Base-by-base conservation (phyloP, 2,113 vertebrate genomes). In the Cyrtonyx montezumae region DNA sequence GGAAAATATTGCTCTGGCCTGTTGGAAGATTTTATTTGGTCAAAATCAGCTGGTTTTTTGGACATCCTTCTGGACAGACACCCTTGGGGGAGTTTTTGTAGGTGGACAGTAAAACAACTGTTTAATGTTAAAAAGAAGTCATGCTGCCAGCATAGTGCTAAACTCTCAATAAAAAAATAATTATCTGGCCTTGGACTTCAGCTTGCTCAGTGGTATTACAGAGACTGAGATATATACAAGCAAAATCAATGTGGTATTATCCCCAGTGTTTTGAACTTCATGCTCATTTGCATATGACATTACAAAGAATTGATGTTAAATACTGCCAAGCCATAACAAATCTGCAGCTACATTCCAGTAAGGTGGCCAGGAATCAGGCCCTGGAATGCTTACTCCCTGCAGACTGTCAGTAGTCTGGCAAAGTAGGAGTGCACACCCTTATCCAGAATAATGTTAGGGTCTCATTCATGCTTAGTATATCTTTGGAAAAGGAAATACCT, bases 401-500 rank as follows among this genome's bases (percentile, higher is more conserved):
- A 75, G 74, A 49, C 16, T 90, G 62, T 36, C 83, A 79, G 58
- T 28, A 48, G 46, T 66, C 73, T 88, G 80, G 62, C 83, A 86
- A 84, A 93, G 78, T 32, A n/a, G 0, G 12, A 86, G 46, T 36
- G 51, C 43, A 70, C 37, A 19, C 37, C 61, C 56, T 80, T 43
- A 32, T 13, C 51, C 73, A 78, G 68, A 90, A 58, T 84, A 80
- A 48, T 26, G 7, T 21, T 56, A 81, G 12, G 53, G 69, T 77
- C 62, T 84, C 40, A 26, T 61, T 93, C 48, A 17, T 68, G 61
- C 75, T 91, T 65, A 74, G 69, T 53, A 87, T 71, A 66, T 66
- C 73, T 93, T 88, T 92, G 80, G 80, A 87, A 88, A 71, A 83
- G 88, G 78, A 94, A 92, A 84, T 95, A 93, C 87, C 87, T 92